These are phyloP conservation scores for Pyrrhia umbra DNA, from an alignment of 2,888 invertebrate genomes.

Conservation along the genomic window DNA sequence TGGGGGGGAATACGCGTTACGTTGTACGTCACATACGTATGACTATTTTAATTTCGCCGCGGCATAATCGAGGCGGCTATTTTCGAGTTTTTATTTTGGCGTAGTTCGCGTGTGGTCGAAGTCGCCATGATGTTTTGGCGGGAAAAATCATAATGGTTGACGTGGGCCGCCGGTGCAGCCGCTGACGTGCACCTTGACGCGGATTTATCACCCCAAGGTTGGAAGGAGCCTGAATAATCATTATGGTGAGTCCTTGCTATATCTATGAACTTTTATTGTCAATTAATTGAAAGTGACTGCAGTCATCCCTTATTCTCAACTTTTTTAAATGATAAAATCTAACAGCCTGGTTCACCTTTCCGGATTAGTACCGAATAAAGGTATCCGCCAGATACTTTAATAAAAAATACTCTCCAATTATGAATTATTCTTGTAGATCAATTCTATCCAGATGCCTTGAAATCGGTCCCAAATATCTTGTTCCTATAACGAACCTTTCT, in stretches of 20 bases:
- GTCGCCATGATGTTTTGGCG: constrained; percentile 83
- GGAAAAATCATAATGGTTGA: constrained; percentile 83
- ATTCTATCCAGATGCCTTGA: no score
- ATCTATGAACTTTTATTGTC: background rate
- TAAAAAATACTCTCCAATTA: no score
- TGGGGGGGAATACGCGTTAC: constrained; percentile 79
- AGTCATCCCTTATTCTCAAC: background rate
- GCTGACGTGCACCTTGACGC: constrained; percentile 39
- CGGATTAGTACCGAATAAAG: no score
- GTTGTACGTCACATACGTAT: constrained; percentile 62
- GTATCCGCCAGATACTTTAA: no score
- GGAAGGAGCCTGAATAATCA: background rate
- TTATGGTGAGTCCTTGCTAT: constrained; percentile 39
- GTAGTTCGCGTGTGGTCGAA: constrained; percentile 89
- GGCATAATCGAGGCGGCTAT: constrained; percentile 83
- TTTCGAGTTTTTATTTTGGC: constrained; percentile 89
- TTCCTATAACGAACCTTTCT: no score
- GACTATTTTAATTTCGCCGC: constrained; percentile 87
- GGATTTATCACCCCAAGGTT: constrained; percentile 4
- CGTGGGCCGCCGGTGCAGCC: constrained; percentile 76
- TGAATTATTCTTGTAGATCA: no score
- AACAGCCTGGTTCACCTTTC: no score
- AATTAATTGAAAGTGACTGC: background rate
- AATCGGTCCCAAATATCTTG: no score
- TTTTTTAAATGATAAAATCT: no score